phyloP scores from a whole-genome alignment of 2,113 vertebrate genomes.

The Entelurus aequoreus region DNA sequence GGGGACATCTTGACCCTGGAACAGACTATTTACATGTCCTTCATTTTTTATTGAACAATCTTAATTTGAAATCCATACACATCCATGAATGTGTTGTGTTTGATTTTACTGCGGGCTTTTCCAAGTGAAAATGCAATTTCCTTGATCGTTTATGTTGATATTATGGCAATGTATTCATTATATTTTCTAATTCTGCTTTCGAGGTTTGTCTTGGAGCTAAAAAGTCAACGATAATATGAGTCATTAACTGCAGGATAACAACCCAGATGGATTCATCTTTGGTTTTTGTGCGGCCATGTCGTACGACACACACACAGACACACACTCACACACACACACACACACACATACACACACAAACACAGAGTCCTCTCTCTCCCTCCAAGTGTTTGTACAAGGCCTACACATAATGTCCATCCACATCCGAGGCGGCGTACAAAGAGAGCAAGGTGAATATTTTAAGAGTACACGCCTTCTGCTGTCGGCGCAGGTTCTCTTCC shows the following conservation, averaged over 20 bases:
- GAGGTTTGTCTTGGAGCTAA: too few relatives aligned
- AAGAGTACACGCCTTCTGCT: conserved; percentile 54
- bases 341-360: neutral
- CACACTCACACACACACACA: neutral
- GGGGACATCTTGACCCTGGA: too few relatives aligned
- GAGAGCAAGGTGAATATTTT: conserved; percentile 65
- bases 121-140: too few relatives aligned
- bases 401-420: conserved; percentile 18
- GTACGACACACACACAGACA: neutral
- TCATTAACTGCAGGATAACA: neutral
- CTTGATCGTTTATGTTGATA: too few relatives aligned
- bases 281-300: neutral
- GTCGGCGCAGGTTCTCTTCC: conserved; percentile 21
- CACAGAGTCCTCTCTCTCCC: conserved; percentile 9
- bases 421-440: conserved; percentile 46
- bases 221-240: too few relatives aligned
- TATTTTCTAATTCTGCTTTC: too few relatives aligned
- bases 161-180: too few relatives aligned
- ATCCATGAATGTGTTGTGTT: too few relatives aligned
- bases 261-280: neutral
- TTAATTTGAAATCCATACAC: too few relatives aligned
- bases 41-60: too few relatives aligned
- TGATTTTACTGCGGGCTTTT: too few relatives aligned
- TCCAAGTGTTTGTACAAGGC: conserved; percentile 34
- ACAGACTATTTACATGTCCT: too few relatives aligned